These are phyloP conservation scores for Hanleya hanleyi DNA, from an alignment of 2,888 invertebrate genomes.

Conservation along the genomic window DNA sequence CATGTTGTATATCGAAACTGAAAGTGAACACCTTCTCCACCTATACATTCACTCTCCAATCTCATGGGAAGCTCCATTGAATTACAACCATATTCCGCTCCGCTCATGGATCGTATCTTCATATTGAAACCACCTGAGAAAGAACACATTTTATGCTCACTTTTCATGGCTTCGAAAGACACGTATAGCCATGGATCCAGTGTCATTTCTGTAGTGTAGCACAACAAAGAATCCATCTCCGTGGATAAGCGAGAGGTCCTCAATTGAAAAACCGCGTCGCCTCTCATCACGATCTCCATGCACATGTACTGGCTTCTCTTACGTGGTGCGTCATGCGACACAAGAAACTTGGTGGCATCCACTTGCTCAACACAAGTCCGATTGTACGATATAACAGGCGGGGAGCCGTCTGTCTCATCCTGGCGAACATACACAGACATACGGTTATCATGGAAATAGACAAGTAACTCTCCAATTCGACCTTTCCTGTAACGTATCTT, in stretches of 20 bases:
- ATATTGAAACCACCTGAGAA: constrained; percentile 63
- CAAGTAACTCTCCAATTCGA: background rate
- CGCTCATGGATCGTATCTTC: constrained; percentile 42
- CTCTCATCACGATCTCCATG: constrained; percentile 2
- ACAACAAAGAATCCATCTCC: constrained; percentile 33
- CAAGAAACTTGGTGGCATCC: background rate
- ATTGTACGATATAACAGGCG: background rate
- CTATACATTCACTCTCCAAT: constrained; percentile 62
- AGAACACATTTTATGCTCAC: constrained; percentile 53
- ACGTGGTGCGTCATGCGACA: background rate
- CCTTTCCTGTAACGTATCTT: background rate
- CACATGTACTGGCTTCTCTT: background rate
- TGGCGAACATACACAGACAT: background rate
- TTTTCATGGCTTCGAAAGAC: constrained; percentile 36
- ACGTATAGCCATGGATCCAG: constrained; percentile 58
- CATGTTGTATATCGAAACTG: constrained; percentile 54
- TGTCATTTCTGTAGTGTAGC: constrained; percentile 39
- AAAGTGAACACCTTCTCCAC: constrained; percentile 60
- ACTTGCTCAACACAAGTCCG: background rate
- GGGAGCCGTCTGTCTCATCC: background rate
- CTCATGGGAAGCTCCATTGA: constrained; percentile 61
- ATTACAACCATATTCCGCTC: constrained; percentile 54
- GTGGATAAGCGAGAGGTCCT: constrained; percentile 39
- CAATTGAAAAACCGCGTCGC: constrained; percentile 42
- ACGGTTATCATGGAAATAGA: background rate